These are phyloP conservation scores for Drosophila ercepeae DNA, from an alignment of 1,140 invertebrate species.

Conservation along the genomic window DNA sequence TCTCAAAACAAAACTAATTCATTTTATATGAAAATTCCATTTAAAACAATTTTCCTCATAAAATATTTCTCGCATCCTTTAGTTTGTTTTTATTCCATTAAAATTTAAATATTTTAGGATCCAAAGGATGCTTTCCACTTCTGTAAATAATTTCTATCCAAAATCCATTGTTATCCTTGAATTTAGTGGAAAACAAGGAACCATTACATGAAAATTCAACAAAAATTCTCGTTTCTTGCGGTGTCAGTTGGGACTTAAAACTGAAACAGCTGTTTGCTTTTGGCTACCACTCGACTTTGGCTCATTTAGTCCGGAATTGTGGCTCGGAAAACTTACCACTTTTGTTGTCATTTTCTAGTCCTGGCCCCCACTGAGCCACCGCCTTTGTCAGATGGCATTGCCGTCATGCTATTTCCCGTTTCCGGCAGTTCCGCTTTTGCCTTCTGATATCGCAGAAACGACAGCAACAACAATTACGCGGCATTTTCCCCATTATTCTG, in stretches of 20 bases:
- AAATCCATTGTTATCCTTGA: not conserved
- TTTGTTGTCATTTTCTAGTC: conserved; percentile 29
- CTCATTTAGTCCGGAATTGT: conserved; percentile 42
- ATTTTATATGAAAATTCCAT: not conserved
- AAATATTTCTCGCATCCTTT: not conserved
- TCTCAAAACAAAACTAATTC: no score
- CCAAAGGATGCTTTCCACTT: not conserved
- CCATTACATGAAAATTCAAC: conserved; percentile 25
- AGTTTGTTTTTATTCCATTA: not conserved
- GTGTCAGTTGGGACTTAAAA: conserved; percentile 56
- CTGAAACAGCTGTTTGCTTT: conserved; percentile 53
- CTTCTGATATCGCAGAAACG: conserved; percentile 29
- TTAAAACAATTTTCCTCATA: not conserved
- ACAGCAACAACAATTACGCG: conserved; percentile 51
- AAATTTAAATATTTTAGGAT: not conserved
- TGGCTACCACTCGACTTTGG: conserved; percentile 13
- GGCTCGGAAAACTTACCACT: conserved; percentile 67
- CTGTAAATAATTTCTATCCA: not conserved
- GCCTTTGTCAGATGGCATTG: not conserved
- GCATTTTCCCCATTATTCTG: conserved; percentile 39
- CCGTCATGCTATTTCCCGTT: conserved; percentile 53
- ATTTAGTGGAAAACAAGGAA: conserved; percentile 4
- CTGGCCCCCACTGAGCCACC: not conserved
- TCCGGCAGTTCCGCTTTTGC: conserved; percentile 52
- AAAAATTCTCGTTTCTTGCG: conserved; percentile 29